Evolutionary conservation across 2,888 invertebrate species (phyloP), one percentile per base, ranked within the genome.

Genomic region (Pyralis farinalis): DNA sequence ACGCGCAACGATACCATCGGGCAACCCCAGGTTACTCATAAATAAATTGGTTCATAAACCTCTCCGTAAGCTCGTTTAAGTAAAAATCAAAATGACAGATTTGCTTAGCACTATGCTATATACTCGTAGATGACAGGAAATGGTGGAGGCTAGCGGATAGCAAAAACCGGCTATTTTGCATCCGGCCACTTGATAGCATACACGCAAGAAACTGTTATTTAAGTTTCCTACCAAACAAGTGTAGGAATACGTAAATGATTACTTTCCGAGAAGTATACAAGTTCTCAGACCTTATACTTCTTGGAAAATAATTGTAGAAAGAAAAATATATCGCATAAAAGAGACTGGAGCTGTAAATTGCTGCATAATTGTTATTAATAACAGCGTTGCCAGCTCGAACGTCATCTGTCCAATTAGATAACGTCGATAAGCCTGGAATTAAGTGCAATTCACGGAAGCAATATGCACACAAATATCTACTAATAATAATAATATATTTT

Each of bases 91-190:
- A 28, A 16, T 25, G 3, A 1, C 25, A 25, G 25, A 40, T 46
- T 36, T 50, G 40, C 49, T 12, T 53, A 47, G 47, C 53, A 55
- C 54, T 52, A n/a, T n/a, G 55, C 55, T 55, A 59, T 62, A 63
- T 62, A n/a, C n/a, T n/a, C n/a, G n/a, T n/a, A 57, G 64, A 69
- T 65, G 66, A 61, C 66, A 63, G 73, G 70, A 76, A 74, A 77
- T 72, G 62, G 68, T 58, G 57, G 50, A 45, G 57, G 58, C 53
- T 47, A 50, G 52, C 50, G 43, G 46, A 45, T 46, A 38, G 63
- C 55, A 68, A 65, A 70, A 73, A 71, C 71, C 62, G 51, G 69
- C 53, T 54, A 54, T 58, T 70, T 65, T 63, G 67, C 68, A 68
- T 72, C 70, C 68, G 65, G 56, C 53, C 52, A 33, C 38, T 38